phyloP scores from a whole-genome alignment of 2,888 invertebrate genomes.

The Agonopterix subpropinquella region DNA sequence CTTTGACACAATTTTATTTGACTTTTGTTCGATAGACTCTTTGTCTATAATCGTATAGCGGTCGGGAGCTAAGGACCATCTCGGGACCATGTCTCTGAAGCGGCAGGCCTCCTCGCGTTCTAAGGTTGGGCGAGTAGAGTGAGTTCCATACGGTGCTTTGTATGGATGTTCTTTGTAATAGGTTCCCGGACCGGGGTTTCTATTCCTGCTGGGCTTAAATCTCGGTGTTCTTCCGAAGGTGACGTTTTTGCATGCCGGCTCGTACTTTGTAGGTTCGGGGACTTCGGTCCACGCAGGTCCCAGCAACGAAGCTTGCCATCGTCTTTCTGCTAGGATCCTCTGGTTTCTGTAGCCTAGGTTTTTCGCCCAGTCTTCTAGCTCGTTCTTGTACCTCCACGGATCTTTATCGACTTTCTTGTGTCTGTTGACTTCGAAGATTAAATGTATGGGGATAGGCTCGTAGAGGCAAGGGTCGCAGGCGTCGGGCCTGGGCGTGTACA shows the following conservation, averaged over 20 bases:
- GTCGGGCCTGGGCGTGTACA: conserved; percentile 27
- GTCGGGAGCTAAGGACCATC: conserved; percentile 54
- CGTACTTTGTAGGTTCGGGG: conserved; percentile 21
- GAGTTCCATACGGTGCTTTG: conserved; percentile 48
- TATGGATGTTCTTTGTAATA: conserved; percentile 45
- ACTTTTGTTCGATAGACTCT: conserved; percentile 45
- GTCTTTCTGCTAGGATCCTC: conserved; percentile 34
- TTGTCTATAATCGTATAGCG: conserved; percentile 55
- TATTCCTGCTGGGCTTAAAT: conserved; percentile 20
- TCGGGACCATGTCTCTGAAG: conserved; percentile 38
- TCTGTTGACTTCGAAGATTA: conserved; percentile 37
- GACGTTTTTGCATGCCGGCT: conserved; percentile 45
- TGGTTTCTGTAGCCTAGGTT: conserved; percentile 62
- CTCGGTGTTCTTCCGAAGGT: conserved; percentile 50
- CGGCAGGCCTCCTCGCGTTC: conserved; percentile 54
- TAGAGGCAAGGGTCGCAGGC: conserved; percentile 55
- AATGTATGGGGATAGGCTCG: conserved; percentile 32
- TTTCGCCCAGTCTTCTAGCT: conserved; percentile 55
- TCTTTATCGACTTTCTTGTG: conserved; percentile 33
- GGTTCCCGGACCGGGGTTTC: conserved; percentile 49
- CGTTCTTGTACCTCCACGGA: conserved; percentile 54
- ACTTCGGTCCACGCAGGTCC: conserved; percentile 56
- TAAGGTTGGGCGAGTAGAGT: conserved; percentile 45
- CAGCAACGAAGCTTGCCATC: conserved; percentile 36
- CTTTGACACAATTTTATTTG: conserved; percentile 49